phyloP scores from a whole-genome alignment of 2,797 vertebrate genomes.

The Adelosebastes latens region DNA sequence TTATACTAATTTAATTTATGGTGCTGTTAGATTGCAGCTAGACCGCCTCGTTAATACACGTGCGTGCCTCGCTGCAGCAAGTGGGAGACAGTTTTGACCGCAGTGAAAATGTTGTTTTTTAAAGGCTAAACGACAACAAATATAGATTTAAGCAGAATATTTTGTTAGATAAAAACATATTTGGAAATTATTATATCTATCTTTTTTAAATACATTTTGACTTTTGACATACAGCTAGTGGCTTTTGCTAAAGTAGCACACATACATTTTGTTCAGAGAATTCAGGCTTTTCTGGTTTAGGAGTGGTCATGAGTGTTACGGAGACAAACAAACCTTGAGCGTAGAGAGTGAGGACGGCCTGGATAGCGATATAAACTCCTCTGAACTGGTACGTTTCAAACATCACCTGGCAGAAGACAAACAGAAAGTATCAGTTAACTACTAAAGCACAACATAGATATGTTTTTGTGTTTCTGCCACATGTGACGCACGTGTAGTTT shows the following conservation, averaged over 20 bases:
- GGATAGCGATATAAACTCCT: constrained; percentile 80
- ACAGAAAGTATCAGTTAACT: neutral
- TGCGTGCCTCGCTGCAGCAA: neutral
- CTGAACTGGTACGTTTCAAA: constrained; percentile 80
- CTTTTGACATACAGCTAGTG: no score
- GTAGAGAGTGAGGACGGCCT: constrained; percentile 81
- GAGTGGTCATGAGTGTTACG: neutral
- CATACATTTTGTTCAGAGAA: neutral
- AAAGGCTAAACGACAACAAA: neutral
- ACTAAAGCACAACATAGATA: neutral
- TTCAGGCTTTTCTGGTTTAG: neutral
- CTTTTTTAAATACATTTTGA: no score
- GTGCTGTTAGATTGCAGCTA: neutral
- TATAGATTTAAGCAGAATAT: neutral
- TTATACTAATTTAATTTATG: neutral
- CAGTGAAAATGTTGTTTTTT: neutral
- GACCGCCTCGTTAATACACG: neutral
- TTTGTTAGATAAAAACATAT: neutral
- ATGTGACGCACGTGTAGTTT: neutral
- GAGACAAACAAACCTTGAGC: constrained; percentile 64
- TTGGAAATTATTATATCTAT: no score
- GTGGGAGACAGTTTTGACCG: neutral
- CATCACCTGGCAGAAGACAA: constrained; percentile 68
- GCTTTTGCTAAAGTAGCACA: neutral
- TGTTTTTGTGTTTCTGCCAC: no score